Base-by-base conservation (phyloP, 2,797 vertebrate genomes). In the Poecilia gillii region DNA sequence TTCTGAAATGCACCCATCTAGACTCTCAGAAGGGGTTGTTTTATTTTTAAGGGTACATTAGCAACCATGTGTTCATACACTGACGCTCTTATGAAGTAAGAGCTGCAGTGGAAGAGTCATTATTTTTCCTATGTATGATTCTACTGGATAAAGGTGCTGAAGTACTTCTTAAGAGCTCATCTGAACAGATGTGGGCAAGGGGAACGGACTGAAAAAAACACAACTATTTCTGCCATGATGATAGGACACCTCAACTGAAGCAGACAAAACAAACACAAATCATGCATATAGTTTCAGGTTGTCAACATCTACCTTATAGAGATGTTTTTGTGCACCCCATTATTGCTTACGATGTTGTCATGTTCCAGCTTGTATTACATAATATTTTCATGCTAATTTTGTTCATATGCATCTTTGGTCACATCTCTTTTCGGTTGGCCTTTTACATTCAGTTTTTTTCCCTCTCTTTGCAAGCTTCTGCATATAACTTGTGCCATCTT, bases 41-140 rank as follows among this genome's bases (percentile, higher is more conserved):
- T 8, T 84, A 72, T 68, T 79, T 20, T 68, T 73, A 72, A 78
- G 14, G 57, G 55, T n/a, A 66, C 79, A 81, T 83, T 75, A 74
- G 59, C 31, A 64, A 68, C 36, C 84, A 9, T 28, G 36, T 4
- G 36, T 33, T 46, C 46, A 66, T 79, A 64, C 16, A 73, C 47
- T 13, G 18, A 75, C 39, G 77, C 77, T 66, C 43, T 86, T 74
- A 41, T 41, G 68, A 51, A 51, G 39, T 62, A 28, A 57, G 25
- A 75, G 81, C 77, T 68, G 55, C 68, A 81, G 28, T 47, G 39
- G 25, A 73, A 76, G 59, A 81, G 70, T 53, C 77, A 47, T 81
- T 75, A 59, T 71, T 46, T n/a, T 5, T 36, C 18, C 57, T 39
- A 43, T 78, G 72, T 51, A 75, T 76, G 23, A 83, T 59, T 59